These are phyloP conservation scores for Oostethus manadensis DNA, from an alignment of 2,113 vertebrate species.

Conservation along the genomic window DNA sequence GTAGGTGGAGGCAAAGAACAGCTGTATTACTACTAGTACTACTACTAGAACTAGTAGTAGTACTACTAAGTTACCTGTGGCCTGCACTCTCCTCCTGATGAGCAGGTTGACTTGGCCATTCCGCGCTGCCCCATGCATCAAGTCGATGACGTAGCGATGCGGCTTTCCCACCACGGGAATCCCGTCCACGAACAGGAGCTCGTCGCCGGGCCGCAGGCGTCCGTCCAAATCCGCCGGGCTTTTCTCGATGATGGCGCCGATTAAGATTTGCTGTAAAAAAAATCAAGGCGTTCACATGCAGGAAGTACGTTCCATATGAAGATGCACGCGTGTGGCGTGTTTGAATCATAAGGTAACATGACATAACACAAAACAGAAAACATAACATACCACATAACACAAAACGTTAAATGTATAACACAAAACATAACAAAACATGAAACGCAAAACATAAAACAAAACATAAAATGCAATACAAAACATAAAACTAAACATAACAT, in stretches of 20 bases:
- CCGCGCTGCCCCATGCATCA: constrained; percentile 94
- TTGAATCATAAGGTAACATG: too few species aligned
- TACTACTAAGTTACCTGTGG: constrained; percentile 70
- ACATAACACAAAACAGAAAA: too few species aligned
- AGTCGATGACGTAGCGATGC: constrained; percentile 95
- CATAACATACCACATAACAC: too few species aligned
- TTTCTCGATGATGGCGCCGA: constrained; percentile 95
- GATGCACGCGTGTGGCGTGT: constrained; percentile 22
- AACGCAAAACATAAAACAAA: too few species aligned
- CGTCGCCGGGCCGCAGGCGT: constrained; percentile 90
- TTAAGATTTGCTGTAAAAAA: constrained; percentile 80
- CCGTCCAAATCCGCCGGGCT: constrained; percentile 94
- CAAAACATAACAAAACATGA: too few species aligned
- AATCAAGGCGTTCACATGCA: constrained; percentile 8
- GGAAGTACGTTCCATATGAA: neutral
- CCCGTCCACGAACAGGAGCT: constrained; percentile 91
- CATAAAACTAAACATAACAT: too few species aligned
- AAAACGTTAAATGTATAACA: too few species aligned
- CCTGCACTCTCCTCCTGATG: constrained; percentile 85
- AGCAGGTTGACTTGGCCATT: constrained; percentile 93
- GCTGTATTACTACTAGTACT: neutral
- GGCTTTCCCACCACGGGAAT: constrained; percentile 92
- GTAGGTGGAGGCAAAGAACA: constrained; percentile 27
- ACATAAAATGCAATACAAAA: too few species aligned
- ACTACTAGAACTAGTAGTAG: neutral